Conservation (phyloP, 1,140 invertebrate species). For the Sycobia sp. region DNA sequence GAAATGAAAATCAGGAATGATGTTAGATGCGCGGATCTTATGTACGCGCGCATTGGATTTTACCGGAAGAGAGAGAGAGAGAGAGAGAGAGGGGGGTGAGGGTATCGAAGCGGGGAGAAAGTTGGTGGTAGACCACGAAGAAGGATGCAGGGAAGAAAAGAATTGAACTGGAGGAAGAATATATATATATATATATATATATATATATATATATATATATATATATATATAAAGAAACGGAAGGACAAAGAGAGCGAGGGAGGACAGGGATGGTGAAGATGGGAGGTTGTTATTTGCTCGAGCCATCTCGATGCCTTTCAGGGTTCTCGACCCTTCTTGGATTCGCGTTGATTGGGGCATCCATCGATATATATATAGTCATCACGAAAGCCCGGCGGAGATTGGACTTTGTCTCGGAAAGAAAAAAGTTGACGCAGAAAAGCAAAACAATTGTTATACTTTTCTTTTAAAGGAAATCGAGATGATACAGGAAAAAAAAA, state of each 20-base stretch:
- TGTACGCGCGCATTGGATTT: background rate
- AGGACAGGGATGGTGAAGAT: background rate
- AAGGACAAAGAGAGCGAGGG: too few relatives aligned
- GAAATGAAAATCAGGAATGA: constrained; percentile 14
- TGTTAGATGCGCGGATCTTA: too few relatives aligned
- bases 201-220: too few relatives aligned
- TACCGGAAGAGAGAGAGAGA: background rate
- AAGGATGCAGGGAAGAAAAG: too few relatives aligned
- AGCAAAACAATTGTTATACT: constrained; percentile 36
- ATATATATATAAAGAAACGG: too few relatives aligned
- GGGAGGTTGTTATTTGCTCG: constrained; percentile 12
- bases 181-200: too few relatives aligned
- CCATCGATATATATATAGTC: constrained; percentile 6
- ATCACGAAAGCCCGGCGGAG: constrained; percentile 17
- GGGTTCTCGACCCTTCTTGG: constrained; percentile 21
- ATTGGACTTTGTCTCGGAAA: constrained; percentile 23
- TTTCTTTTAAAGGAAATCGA: constrained; percentile 17
- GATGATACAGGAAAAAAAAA: background rate
- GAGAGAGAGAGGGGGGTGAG: background rate
- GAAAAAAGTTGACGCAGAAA: constrained; percentile 31
- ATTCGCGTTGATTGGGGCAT: constrained; percentile 17
- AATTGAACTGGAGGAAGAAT: too few relatives aligned
- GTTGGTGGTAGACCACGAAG: too few relatives aligned
- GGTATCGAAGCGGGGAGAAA: background rate
- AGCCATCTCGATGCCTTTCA: constrained; percentile 19